A percentile compares a stretch with the other conserved stretches of the same genome.
Evolutionary conservation across 2,888 invertebrate species (phyloP).

Genomic region (Caenorhabditis macrosperma): DNA sequence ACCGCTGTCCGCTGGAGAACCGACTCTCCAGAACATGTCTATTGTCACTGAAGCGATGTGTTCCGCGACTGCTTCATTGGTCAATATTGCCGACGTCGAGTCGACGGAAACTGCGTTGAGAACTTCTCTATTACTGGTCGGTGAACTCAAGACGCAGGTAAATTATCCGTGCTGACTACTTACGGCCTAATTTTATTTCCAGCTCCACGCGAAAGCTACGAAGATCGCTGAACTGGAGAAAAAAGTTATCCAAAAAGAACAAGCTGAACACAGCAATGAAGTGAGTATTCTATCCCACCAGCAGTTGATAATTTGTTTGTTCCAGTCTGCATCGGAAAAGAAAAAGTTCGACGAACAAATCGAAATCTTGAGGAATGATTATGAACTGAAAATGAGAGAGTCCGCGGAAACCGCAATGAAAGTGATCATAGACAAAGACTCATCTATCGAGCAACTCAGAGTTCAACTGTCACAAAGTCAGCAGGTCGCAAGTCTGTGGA

Average conservation of each 20-base stretch:
- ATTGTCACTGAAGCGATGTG: slow-evolving; percentile 33
- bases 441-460: slow-evolving; percentile 44
- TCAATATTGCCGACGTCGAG: slow-evolving; percentile 35
- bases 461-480: slow-evolving; percentile 43
- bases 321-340: not conserved
- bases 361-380: slow-evolving; percentile 24
- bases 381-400: slow-evolving; percentile 26
- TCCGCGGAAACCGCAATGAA: slow-evolving; percentile 15
- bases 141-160: slow-evolving; percentile 34
- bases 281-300: not conserved
- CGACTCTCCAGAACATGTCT: slow-evolving; percentile 44
- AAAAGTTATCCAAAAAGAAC: slow-evolving; percentile 6
- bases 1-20: not conserved
- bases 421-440: slow-evolving; percentile 22
- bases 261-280: not conserved
- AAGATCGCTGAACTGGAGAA: slow-evolving; percentile 33
- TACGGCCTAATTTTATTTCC: not conserved
- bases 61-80: slow-evolving; percentile 34
- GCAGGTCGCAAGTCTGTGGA: slow-evolving; percentile 51
- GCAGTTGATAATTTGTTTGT: not conserved
- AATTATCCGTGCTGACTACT: not conserved
- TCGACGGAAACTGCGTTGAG: slow-evolving; percentile 27
- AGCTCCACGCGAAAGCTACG: slow-evolving; percentile 19
- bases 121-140: slow-evolving; percentile 34
- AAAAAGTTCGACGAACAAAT: slow-evolving; percentile 14